Evolutionary conservation across 1,140 invertebrate species (phyloP), one percentile per base, ranked within the genome.

Genomic region (Caligus rogercresseyi): DNA sequence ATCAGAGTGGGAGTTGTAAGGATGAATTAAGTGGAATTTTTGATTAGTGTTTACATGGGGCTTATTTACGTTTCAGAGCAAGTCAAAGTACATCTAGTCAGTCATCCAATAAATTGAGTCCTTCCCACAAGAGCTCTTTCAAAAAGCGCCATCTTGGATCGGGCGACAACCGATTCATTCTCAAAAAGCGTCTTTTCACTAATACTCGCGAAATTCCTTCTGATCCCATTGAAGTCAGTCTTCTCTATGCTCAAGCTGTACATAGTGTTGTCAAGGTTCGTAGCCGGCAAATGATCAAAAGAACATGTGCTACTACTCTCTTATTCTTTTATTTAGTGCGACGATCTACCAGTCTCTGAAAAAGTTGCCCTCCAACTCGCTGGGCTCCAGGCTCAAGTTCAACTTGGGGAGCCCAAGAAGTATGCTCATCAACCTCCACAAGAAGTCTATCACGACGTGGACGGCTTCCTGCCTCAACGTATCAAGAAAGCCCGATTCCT

Each of bases 171-270:
- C 77, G 86, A 63, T 91, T 95, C 73, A 83, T 94, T 63, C 94
- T 96, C 74, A 89, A 91, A 70, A 83, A 89, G 63, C 78, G 91
- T 54, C 73, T 97, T 3, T 96, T 94, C 75, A 81, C 84, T 64
- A 85, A 84, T 66, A 86, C 84, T 1, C 77, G 86, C 25, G 89
- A 94, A 74, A 78, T 95, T 62, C 90, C 89, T n/a, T 89, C 93
- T 73, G 91, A 96, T 76, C 89, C 89, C 0, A 86, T 95, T 0
- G 91, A 97, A 77, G 87, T 95, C 3, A 89, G 89, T 69, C 79
- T 97, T 68, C 75, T 97, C 1, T 97, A 93, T 76, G 87, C 91
- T 43, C 91, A 96, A 75, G 90, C 90, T 67, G 90, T 95, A 1
- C 84, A 93, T 70, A 86, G 84, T 70, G 88, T 95, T 52, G 90